These are phyloP conservation scores for Andrena hattorfiana DNA, from an alignment of 2,888 invertebrate species.

Conservation along the genomic window DNA sequence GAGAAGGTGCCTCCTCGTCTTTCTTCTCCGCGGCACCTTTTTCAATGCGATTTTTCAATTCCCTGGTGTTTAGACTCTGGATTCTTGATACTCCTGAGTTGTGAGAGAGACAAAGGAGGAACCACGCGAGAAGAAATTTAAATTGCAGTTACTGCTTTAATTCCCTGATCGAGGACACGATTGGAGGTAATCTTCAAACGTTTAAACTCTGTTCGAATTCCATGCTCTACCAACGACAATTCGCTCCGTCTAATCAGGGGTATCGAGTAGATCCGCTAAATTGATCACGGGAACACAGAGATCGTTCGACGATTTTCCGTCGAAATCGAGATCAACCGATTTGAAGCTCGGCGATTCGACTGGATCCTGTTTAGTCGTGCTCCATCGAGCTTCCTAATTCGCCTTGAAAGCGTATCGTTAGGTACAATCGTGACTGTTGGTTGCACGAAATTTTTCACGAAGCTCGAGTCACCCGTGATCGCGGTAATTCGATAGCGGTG, in stretches of 20 bases:
- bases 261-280: constrained; percentile 6
- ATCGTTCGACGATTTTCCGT: constrained; percentile 1
- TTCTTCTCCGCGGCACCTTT: too few species aligned
- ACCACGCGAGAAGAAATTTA: not conserved
- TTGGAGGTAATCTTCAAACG: not conserved
- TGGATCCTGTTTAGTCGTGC: not conserved
- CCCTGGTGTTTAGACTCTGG: too few species aligned
- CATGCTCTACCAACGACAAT: constrained; percentile 8
- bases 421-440: not conserved
- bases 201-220: not conserved
- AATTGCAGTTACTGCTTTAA: not conserved
- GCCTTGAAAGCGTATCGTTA: constrained; percentile 4
- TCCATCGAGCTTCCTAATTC: not conserved
- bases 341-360: not conserved
- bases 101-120: too few species aligned
- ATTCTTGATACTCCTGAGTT: not conserved
- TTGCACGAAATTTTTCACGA: constrained; percentile 5
- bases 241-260: not conserved
- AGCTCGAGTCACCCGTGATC: not conserved
- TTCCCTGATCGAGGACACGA: not conserved
- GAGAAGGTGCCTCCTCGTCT: too few species aligned
- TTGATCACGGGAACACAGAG: constrained; percentile 14
- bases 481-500: constrained; percentile 15
- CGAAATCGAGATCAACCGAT: constrained; percentile 4
- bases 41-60: too few species aligned